A percentile compares a stretch with the other conserved stretches of the same genome.
Evolutionary conservation across 1,140 invertebrate species (phyloP).

Genomic region (Whitmania pigra): DNA sequence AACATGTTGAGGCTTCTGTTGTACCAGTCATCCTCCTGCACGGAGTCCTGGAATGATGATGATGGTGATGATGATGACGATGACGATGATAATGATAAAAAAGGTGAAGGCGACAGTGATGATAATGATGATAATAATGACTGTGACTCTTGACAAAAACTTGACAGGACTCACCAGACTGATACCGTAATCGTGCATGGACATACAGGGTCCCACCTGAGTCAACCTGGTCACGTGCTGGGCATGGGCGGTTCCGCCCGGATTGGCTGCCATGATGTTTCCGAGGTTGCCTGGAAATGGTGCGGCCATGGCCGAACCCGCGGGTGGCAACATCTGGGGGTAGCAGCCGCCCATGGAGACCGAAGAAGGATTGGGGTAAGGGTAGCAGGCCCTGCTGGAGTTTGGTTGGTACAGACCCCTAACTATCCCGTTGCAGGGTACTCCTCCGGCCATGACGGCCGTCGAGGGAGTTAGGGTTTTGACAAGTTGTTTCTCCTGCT

Average conservation of each 20-base stretch:
- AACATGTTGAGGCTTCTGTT: background rate
- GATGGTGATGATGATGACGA: conserved; percentile 5
- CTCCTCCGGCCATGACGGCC: conserved; percentile 53
- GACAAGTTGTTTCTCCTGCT: conserved; percentile 43
- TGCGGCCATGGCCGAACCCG: background rate
- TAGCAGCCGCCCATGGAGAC: conserved; percentile 14
- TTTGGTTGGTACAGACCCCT: conserved; percentile 77
- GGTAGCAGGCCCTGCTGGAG: background rate
- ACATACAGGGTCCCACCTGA: conserved; percentile 1
- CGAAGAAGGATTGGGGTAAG: background rate
- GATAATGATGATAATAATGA: background rate
- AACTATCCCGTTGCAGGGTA: conserved; percentile 84
- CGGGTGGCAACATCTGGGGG: conserved; percentile 17
- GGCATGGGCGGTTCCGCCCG: background rate
- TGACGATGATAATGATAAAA: background rate
- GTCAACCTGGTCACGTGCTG: background rate
- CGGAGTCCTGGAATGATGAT: conserved; percentile 3
- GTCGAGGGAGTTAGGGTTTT: conserved; percentile 37
- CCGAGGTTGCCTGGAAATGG: background rate
- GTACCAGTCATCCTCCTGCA: conserved; percentile 5
- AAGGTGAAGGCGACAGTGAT: background rate
- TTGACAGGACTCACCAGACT: background rate
- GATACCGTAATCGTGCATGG: background rate
- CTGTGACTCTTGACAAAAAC: no score
- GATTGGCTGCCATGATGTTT: conserved; percentile 7